Percentiles rank a stretch among this genome's conserved stretches.
Conservation (phyloP, 2,113 vertebrate genomes). For the Thunnus maccoyii region DNA sequence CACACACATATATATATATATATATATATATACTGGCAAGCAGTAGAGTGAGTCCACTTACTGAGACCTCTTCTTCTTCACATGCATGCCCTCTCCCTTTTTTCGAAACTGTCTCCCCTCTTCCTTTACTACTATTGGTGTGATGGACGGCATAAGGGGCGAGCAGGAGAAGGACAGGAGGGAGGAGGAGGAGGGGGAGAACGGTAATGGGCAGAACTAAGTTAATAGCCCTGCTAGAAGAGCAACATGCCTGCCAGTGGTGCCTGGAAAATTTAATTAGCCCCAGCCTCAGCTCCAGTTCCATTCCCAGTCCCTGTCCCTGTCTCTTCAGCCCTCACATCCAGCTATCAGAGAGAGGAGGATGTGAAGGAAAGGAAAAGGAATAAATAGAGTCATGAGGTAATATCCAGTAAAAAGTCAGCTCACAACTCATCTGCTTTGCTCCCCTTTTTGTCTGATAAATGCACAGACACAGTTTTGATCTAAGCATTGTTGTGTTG, state of each 20-base stretch:
- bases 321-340: slow-evolving; percentile 34
- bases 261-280: slow-evolving; percentile 83
- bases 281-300: slow-evolving; percentile 45
- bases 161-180: slow-evolving; percentile 41
- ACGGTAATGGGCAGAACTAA: slow-evolving; percentile 78
- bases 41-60: slow-evolving; percentile 1
- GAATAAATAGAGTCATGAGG: background rate
- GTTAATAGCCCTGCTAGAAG: slow-evolving; percentile 78
- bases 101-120: slow-evolving; percentile 10
- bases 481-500: background rate
- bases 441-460: slow-evolving; percentile 17
- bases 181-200: slow-evolving; percentile 51
- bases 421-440: slow-evolving; percentile 7
- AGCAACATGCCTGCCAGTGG: slow-evolving; percentile 76
- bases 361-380: background rate
- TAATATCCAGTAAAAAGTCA: background rate
- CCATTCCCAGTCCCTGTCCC: slow-evolving; percentile 29
- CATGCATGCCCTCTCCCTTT: slow-evolving; percentile 12
- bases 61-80: slow-evolving; percentile 2
- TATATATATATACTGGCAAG: no score
- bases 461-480: slow-evolving; percentile 13
- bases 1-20: background rate
- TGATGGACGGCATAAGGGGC: slow-evolving; percentile 62
- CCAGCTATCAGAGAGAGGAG: slow-evolving; percentile 6
- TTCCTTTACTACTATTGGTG: slow-evolving; percentile 28